phyloP scores from a whole-genome alignment of 2,888 invertebrate genomes.

The Helleia helle region DNA sequence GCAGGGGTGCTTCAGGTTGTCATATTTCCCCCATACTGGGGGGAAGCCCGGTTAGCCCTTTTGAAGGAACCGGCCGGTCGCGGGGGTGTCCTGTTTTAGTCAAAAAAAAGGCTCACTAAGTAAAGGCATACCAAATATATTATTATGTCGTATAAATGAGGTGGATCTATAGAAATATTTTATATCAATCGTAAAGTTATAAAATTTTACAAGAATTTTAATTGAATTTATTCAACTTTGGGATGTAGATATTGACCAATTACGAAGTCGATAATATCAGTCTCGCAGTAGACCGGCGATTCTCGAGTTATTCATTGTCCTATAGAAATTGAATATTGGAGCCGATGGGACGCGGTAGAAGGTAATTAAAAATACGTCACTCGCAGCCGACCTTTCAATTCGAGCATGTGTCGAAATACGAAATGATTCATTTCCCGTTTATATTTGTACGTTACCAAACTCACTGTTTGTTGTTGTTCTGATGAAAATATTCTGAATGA shows the following conservation, averaged over 20 bases:
- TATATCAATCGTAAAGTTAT: too few relatives aligned
- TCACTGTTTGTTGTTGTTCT: slow-evolving; percentile 31
- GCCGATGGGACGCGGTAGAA: slow-evolving; percentile 49
- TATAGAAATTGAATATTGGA: slow-evolving; percentile 60
- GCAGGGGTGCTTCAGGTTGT: too few relatives aligned
- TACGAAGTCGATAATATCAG: slow-evolving; percentile 17
- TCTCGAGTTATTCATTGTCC: slow-evolving; percentile 56
- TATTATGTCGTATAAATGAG: too few relatives aligned
- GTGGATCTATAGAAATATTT: too few relatives aligned
- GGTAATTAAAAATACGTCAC: slow-evolving; percentile 73
- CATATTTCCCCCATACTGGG: too few relatives aligned
- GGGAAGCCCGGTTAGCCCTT: too few relatives aligned
- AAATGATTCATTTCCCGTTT: slow-evolving; percentile 66
- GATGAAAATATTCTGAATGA: slow-evolving; percentile 27
- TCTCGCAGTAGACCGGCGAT: slow-evolving; percentile 23
- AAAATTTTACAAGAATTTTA: too few relatives aligned
- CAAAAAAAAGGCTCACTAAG: too few relatives aligned
- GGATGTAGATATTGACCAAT: slow-evolving; percentile 1
- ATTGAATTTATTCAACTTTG: not conserved
- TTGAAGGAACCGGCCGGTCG: too few relatives aligned
- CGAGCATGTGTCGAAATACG: slow-evolving; percentile 66
- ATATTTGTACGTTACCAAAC: slow-evolving; percentile 48
- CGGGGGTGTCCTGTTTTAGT: too few relatives aligned
- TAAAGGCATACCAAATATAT: too few relatives aligned
- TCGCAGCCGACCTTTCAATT: slow-evolving; percentile 68